Evolutionary conservation across 2,113 vertebrate species (phyloP).

Genomic region (Pleuronectes platessa): DNA sequence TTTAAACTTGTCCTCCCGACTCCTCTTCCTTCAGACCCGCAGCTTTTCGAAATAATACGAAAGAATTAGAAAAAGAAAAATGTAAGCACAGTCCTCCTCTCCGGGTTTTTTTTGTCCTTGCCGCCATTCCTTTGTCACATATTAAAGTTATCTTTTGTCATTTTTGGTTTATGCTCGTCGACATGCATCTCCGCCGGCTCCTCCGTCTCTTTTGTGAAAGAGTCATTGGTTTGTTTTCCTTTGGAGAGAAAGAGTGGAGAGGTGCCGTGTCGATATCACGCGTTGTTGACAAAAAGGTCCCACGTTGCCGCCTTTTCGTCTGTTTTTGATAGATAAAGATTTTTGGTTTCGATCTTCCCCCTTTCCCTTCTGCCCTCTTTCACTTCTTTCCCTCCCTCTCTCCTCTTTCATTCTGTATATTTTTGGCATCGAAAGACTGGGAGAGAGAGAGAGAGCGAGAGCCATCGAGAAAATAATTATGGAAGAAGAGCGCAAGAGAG

Average conservation of each 20-base stretch:
- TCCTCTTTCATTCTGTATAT: conserved; percentile 84
- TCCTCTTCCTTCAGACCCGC: conserved; percentile 76
- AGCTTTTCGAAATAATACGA: conserved; percentile 69
- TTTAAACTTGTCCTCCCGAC: conserved; percentile 78
- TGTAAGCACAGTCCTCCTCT: conserved; percentile 64
- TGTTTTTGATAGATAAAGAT: conserved; percentile 78
- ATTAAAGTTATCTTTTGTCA: conserved; percentile 76
- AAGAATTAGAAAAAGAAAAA: conserved; percentile 40
- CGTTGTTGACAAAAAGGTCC: conserved; percentile 75
- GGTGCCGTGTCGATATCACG: conserved; percentile 55
- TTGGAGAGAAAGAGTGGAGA: conserved; percentile 60
- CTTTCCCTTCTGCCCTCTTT: conserved; percentile 68
- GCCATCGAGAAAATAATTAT: conserved; percentile 49
- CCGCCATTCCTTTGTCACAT: conserved; percentile 69
- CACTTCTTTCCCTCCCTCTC: conserved; percentile 75
- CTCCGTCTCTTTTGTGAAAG: conserved; percentile 52
- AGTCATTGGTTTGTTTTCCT: conserved; percentile 70
- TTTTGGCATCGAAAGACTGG: conserved; percentile 84
- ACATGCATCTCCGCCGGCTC: conserved; percentile 56
- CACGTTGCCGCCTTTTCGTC: conserved; percentile 71
- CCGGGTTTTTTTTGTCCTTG: conserved; percentile 51
- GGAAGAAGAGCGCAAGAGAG: conserved; percentile 77
- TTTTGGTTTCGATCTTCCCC: conserved; percentile 83
- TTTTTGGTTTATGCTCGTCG: conserved; percentile 82
- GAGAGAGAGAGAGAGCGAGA: conserved; percentile 78